These are phyloP conservation scores for Bombus terrestris DNA, from an alignment of 1,140 invertebrate species.

Conservation along the genomic window DNA sequence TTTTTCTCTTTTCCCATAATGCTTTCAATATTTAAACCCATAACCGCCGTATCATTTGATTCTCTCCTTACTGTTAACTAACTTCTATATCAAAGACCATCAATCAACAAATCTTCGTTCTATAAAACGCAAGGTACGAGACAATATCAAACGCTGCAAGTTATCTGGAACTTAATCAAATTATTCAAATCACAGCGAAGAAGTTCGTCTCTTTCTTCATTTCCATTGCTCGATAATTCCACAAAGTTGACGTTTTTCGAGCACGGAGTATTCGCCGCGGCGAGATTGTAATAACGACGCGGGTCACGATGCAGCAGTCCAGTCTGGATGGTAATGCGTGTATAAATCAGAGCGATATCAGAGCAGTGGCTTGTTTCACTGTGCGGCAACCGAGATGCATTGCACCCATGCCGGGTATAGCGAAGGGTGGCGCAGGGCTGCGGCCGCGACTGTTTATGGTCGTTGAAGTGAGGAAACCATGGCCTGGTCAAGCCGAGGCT, in stretches of 20 bases:
- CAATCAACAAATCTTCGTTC: too few relatives aligned
- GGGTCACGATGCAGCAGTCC: conserved; percentile 48
- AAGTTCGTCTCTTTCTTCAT: not conserved
- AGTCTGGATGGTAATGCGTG: conserved; percentile 67
- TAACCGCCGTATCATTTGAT: too few relatives aligned
- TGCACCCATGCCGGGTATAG: conserved; percentile 44
- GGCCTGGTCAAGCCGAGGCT: conserved; percentile 20
- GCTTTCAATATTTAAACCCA: too few relatives aligned
- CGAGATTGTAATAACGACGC: conserved; percentile 52
- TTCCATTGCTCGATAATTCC: not conserved
- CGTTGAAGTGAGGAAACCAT: conserved; percentile 47
- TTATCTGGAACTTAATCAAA: too few relatives aligned
- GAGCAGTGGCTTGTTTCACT: conserved; percentile 58
- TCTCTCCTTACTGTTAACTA: too few relatives aligned
- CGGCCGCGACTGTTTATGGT: conserved; percentile 55
- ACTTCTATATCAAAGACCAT: too few relatives aligned
- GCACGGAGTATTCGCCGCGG: not conserved
- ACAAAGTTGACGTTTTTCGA: not conserved
- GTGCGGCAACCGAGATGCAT: conserved; percentile 64
- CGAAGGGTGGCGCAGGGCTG: conserved; percentile 1
- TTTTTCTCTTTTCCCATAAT: not conserved
- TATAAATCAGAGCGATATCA: conserved; percentile 71
- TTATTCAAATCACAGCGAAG: too few relatives aligned
- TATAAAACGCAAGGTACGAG: too few relatives aligned
- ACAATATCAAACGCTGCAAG: too few relatives aligned